Base-by-base conservation (phyloP, 2,888 invertebrate genomes). In the Protonemura montana region DNA sequence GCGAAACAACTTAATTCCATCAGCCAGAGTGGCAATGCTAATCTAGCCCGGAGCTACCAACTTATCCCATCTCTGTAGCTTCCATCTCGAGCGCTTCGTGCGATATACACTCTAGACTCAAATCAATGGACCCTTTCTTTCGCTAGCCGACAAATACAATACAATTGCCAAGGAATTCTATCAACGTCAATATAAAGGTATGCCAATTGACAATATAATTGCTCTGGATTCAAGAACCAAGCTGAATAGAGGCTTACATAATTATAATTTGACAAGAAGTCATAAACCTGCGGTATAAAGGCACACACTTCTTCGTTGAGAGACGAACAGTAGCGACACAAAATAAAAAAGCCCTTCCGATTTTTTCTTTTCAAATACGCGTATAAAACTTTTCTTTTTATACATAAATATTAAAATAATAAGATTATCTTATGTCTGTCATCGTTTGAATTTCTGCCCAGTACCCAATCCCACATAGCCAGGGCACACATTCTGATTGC, bases 1-100 rank as follows among this genome's bases (percentile, higher is more conserved):
- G 5, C 6, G 59, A 16, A 29, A 84, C 84, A 84, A 84, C 59
- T 84, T 76, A 59, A 28, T 29, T 42, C 59, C 84, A 76, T 84
- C 84, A 84, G 76, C 13, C 84, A 27, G 29, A 84, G 84, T 84
- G 84, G 76, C 59, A 84, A 76, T 84, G 84, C 84, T 84, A 84
- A 84, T 84, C 26, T 29, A 26, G 76, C 84, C 76, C 5, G 42
- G 16, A 76, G 76, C 59, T 16, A 59, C 29, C 26, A 29, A 29
- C 28, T 30, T 78, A 78, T 28, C 81, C 81, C 30, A 81, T 81
- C 78, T 78, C 78, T 26, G 5, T 7, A 78, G 26, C 78, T 26
- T 28, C 78, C 78, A 28, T 5, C 77, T 77, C 35, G 35, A 6
- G 35, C 78, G 16, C 78, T 26, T 1, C 27, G 27, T 78, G 27